Conservation (phyloP, 2,113 vertebrate genomes). For the Oreocharis arfaki region DNA sequence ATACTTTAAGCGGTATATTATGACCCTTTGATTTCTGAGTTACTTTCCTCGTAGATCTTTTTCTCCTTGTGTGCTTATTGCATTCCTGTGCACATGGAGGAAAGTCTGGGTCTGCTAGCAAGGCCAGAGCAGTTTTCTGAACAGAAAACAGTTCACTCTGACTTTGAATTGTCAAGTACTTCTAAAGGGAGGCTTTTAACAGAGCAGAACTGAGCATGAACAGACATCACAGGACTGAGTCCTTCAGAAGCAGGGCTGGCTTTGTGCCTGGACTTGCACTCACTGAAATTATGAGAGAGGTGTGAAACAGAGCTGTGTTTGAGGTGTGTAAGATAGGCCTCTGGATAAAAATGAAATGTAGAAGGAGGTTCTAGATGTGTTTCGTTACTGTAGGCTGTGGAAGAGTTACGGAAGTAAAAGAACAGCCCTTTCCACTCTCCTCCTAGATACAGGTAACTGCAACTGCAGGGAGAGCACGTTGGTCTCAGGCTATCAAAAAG, state of each 20-base stretch:
- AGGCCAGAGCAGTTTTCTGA: background rate
- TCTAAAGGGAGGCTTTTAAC: background rate
- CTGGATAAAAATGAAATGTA: background rate
- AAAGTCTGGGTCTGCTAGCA: background rate
- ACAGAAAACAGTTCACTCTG: background rate
- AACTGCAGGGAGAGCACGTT: background rate
- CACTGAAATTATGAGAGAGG: background rate
- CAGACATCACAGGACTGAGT: background rate
- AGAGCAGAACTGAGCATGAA: background rate
- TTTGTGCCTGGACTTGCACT: background rate
- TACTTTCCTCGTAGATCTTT: background rate
- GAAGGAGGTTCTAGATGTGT: background rate
- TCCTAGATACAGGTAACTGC: background rate
- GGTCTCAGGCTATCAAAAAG: background rate
- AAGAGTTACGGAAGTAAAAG: background rate
- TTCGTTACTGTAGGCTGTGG: background rate
- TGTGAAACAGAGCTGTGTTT: background rate
- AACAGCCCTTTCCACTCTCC: background rate
- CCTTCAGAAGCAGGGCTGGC: background rate
- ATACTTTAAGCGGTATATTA: conserved; percentile 21
- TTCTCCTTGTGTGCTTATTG: background rate
- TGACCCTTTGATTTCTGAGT: conserved; percentile 45
- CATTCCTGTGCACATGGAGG: background rate
- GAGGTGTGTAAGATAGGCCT: background rate
- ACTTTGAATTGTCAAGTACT: background rate